Percentiles rank a stretch among this genome's conserved stretches.
phyloP scores from a whole-genome alignment of 1,140 invertebrate genomes.

The Agrypnia vestita region DNA sequence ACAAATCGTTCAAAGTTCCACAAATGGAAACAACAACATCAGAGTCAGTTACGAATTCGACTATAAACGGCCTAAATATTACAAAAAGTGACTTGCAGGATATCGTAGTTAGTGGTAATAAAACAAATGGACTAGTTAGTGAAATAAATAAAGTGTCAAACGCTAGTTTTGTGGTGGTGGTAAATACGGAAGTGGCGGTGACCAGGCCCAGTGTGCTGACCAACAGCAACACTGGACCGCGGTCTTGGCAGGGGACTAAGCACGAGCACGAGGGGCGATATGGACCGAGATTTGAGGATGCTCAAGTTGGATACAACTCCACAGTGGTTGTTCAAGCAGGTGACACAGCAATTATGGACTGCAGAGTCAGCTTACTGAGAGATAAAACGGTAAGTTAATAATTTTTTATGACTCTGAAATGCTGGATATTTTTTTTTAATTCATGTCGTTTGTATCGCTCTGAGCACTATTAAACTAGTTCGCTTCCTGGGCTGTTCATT shows the following conservation, averaged over 20 bases:
- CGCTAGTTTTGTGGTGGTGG: slow-evolving; percentile 42
- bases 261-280: slow-evolving; percentile 77
- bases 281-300: slow-evolving; percentile 81
- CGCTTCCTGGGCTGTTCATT: too few relatives aligned
- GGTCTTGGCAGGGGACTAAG: slow-evolving; percentile 64
- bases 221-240: slow-evolving; percentile 1
- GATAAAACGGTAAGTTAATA: slow-evolving; percentile 86
- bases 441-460: too few relatives aligned
- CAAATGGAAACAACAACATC: slow-evolving; percentile 60
- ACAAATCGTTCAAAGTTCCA: slow-evolving; percentile 70
- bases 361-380: slow-evolving; percentile 86
- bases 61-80: slow-evolving; percentile 39
- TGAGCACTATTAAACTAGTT: too few relatives aligned
- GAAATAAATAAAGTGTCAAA: slow-evolving; percentile 24
- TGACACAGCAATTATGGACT: slow-evolving; percentile 85
- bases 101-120: slow-evolving; percentile 31
- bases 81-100: slow-evolving; percentile 61
- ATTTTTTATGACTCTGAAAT: too few relatives aligned
- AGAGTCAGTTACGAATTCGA: slow-evolving; percentile 26
- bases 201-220: slow-evolving; percentile 28
- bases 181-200: slow-evolving; percentile 16
- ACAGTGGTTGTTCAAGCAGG: slow-evolving; percentile 87
- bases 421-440: too few relatives aligned
- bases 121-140: slow-evolving; percentile 28
- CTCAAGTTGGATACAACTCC: slow-evolving; percentile 73